Evolutionary conservation across 2,888 invertebrate genomes (phyloP).

Genomic region (Heliconius erato): DNA sequence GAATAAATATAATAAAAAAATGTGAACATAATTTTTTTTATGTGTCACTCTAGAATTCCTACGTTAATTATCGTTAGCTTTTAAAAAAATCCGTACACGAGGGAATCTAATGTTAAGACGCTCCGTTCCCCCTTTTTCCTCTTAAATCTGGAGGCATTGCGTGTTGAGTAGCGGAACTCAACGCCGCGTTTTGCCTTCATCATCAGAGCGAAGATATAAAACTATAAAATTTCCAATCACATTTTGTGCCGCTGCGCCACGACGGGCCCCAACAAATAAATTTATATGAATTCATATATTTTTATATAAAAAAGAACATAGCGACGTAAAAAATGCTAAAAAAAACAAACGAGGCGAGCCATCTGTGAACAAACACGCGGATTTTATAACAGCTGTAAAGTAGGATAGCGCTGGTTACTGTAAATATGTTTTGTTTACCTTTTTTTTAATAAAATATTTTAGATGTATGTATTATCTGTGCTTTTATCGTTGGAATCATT

Average conservation of each 20-base stretch:
- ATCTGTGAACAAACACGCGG: conserved; percentile 10
- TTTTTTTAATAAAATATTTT: neutral
- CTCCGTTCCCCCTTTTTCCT: too few relatives aligned
- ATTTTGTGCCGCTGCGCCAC: neutral
- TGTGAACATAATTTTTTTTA: too few relatives aligned
- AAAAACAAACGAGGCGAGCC: conserved; percentile 1
- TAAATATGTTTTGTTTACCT: conserved; percentile 9
- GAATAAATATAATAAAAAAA: too few relatives aligned
- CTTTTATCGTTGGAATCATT: too few relatives aligned
- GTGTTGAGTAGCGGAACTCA: too few relatives aligned
- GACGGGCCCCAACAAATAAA: neutral
- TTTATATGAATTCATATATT: conserved; percentile 4
- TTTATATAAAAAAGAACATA: neutral
- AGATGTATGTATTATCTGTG: neutral
- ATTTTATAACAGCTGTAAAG: conserved; percentile 10
- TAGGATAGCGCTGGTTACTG: neutral
- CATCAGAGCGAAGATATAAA: neutral
- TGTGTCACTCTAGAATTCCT: too few relatives aligned
- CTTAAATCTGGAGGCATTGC: too few relatives aligned
- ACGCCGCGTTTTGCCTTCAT: neutral
- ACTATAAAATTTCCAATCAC: neutral
- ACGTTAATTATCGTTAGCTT: too few relatives aligned
- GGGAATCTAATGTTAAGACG: too few relatives aligned
- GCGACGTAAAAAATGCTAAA: neutral
- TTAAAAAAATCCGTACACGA: too few relatives aligned